A percentile compares a stretch with the other conserved stretches of the same genome.
These are phyloP conservation scores for Parnassius mnemosyne DNA, from an alignment of 2,888 invertebrate genomes.

Conservation along the genomic window DNA sequence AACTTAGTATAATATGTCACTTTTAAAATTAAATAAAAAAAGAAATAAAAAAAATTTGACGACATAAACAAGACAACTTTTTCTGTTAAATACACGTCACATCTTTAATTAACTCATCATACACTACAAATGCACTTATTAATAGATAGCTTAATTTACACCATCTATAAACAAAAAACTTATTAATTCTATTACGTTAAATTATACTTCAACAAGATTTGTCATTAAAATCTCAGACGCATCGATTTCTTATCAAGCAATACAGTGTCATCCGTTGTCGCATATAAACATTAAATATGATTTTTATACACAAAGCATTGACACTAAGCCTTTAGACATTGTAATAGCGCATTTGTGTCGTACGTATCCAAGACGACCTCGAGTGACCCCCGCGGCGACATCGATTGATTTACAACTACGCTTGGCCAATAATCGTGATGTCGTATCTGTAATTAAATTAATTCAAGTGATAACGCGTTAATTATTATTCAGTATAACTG, in stretches of 20 bases:
- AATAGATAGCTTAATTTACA: no score
- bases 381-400: conserved; percentile 27
- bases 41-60: no score
- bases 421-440: conserved; percentile 24
- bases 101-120: no score
- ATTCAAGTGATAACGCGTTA: conserved; percentile 28
- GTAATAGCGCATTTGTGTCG: conserved; percentile 14
- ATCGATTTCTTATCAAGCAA: conserved; percentile 7
- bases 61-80: no score
- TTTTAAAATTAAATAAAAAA: no score
- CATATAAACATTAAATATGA: conserved; percentile 5
- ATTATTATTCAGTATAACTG: conserved; percentile 25
- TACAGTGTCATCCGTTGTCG: conserved; percentile 8
- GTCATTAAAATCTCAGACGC: conserved; percentile 4
- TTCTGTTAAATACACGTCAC: no score
- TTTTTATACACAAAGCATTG: conserved; percentile 16
- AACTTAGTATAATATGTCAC: no score
- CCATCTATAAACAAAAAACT: no score
- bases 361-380: conserved; percentile 15
- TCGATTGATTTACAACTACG: conserved; percentile 23
- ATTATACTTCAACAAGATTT: background rate
- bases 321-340: conserved; percentile 8
- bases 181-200: background rate
- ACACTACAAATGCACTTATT: no score
- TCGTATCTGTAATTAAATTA: conserved; percentile 29